Evolutionary conservation across 1,140 invertebrate genomes (phyloP).

Genomic region (Tetramorium simillimum): DNA sequence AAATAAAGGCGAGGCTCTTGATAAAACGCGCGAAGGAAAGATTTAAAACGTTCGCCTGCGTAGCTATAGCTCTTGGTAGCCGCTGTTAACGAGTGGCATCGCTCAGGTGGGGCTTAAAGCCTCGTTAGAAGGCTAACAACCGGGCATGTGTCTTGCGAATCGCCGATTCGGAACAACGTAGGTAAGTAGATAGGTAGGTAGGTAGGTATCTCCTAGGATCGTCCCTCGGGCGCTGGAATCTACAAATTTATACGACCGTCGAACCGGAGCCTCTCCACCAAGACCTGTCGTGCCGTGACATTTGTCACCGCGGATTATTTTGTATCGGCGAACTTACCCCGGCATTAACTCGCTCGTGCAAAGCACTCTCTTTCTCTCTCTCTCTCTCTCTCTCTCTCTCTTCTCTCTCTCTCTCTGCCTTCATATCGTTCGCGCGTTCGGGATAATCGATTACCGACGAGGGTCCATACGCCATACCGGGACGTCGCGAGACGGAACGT

Average conservation of each 20-base stretch:
- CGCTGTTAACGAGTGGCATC: slow-evolving; percentile 77
- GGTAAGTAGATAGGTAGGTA: slow-evolving; percentile 7
- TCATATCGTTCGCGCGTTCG: not conserved
- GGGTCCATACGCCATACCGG: not conserved
- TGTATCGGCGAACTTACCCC: slow-evolving; percentile 46
- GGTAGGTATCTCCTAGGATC: slow-evolving; percentile 43
- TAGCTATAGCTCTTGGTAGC: slow-evolving; percentile 46
- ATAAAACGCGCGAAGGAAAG: not conserved
- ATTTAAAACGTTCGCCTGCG: slow-evolving; percentile 22
- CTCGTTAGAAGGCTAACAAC: slow-evolving; percentile 78
- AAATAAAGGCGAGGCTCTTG: not conserved
- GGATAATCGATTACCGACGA: slow-evolving; percentile 46
- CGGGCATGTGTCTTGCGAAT: slow-evolving; percentile 75
- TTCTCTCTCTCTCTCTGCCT: not conserved
- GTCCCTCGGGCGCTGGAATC: slow-evolving; percentile 46
- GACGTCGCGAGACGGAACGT: slow-evolving; percentile 21
- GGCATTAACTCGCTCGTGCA: slow-evolving; percentile 36
- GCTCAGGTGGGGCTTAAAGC: slow-evolving; percentile 75
- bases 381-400: not conserved
- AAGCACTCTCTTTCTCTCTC: not conserved
- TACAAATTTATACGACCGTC: slow-evolving; percentile 71
- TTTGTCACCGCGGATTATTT: slow-evolving; percentile 56
- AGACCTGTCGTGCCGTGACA: slow-evolving; percentile 31
- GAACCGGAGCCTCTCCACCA: slow-evolving; percentile 34
- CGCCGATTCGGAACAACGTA: slow-evolving; percentile 60